Evolutionary conservation across 2,113 vertebrate species (phyloP), one percentile per base, ranked within the genome.

Genomic region (Gopherus evgoodei): DNA sequence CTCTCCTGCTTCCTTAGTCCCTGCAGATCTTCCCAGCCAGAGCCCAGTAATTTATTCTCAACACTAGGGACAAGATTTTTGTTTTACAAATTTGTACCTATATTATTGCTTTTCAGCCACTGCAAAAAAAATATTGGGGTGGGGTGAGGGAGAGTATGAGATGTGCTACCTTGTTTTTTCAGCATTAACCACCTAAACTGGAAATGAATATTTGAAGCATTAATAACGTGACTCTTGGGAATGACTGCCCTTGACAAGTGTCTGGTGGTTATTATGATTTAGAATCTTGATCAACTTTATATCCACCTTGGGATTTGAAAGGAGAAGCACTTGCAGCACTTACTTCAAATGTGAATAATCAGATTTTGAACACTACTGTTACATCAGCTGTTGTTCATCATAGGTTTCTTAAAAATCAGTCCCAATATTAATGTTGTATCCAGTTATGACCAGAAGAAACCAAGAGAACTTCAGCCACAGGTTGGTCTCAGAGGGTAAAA

Each of bases 401-500:
- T 57, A 27, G 56, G 29, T 69, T 69, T 69, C 62, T 69, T 69
- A n/a, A 17, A 69, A 16, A 65, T n/a, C 31, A 65, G 8, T 65
- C 35, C 29, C 62, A 65, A 9, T 16, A 17, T 25, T 76, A 42
- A 76, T 44, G 72, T 75, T 27, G 21, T 76, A 76, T 95, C 93
- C 90, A n/a, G 38, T 80, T 94, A 69, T 52, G 59, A 19, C 84
- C 91, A 5, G 56, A 89, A 93, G 57, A 94, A 76, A 44, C 22
- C 11, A 76, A 47, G 11, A 78, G 75, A 47, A 86, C 85, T 94
- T 94, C 80, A 95, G 13, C 80, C 24, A 44, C 47, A 52, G 54
- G 31, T 69, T 87, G 54, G 75, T 91, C 81, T 90, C 93, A 86
- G 17, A 59, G 82, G 94, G 91, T 86, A 49, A 42, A 50, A 72